Base-by-base conservation (phyloP, 2,113 vertebrate genomes). In the Burhinus oedicnemus region DNA sequence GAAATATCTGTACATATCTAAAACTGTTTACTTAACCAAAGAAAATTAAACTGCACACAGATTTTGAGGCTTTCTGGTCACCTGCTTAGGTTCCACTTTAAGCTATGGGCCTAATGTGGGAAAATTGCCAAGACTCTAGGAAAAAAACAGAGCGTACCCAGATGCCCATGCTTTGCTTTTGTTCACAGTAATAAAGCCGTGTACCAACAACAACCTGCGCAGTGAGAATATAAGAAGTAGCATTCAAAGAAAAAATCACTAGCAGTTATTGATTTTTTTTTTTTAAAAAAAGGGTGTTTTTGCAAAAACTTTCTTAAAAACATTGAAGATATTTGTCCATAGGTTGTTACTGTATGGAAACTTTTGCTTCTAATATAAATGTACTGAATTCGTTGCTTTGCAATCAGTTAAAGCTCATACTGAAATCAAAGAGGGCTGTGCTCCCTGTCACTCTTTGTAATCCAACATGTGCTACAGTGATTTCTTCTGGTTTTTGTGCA, bases 221-320 rank as follows among this genome's bases (percentile, higher is more conserved):
- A 72, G 44, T 20, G 13, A 62, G 17, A 34, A 42, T 75, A 1
- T 57, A 57, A 81, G 52, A 54, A 93, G 17, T 6, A 54, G 8
- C 18, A 38, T 71, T 75, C 15, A n/a, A 66, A 86, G 2, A 4
- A 19, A 79, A 66, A 71, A 71, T 83, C 42, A 47, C 10, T 61
- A 55, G 14, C 44, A 38, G 29, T 55, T 91, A 45, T 8, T 78
- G 15, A 36, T 1, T 1, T 5, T 52, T n/a, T 17, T 12, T 3
- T 27, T 20, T 5, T 40, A 40, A 3, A 0, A 12, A 6, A 5
- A 12, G 3, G 2, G 3, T 29, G 49, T 69, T 75, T 45, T 54
- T 3, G 0, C 20, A 15, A 64, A 57, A 71, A 8, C 9, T 18
- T 70, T n/a, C 49, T 78, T 75, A 47, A 15, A 85, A 82, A 72